Conservation (phyloP, 2,797 vertebrate species). For the Balearica regulorum region DNA sequence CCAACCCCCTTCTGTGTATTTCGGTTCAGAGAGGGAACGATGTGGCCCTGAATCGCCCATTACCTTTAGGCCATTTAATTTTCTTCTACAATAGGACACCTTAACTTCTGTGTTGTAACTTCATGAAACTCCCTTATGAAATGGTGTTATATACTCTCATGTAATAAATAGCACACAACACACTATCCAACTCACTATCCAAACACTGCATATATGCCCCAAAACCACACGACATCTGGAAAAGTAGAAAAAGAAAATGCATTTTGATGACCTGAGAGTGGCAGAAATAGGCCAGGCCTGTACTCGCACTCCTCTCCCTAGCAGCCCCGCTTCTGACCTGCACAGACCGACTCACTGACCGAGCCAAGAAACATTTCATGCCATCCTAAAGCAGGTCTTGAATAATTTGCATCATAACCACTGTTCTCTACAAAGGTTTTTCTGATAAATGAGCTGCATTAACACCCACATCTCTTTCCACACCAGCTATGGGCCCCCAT, state of each 20-base stretch:
- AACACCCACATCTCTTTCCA: neutral
- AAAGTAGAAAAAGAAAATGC: neutral
- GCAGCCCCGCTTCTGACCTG: neutral
- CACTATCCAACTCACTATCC: neutral
- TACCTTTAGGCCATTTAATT: neutral
- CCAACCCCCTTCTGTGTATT: accelerated
- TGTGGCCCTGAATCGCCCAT: too few species aligned
- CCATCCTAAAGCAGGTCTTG: neutral
- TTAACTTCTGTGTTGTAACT: neutral
- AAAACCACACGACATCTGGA: accelerated
- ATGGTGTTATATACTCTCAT: accelerated
- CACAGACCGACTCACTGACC: neutral
- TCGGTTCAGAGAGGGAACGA: neutral
- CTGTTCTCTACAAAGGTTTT: neutral
- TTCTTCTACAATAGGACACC: neutral
- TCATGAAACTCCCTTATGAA: neutral
- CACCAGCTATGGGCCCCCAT: neutral
- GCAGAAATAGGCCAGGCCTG: neutral
- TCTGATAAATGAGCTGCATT: neutral
- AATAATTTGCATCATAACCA: neutral
- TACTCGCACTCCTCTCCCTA: neutral
- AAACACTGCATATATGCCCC: neutral
- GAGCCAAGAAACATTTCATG: neutral
- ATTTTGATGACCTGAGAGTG: neutral
- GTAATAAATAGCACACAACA: neutral